Base-by-base conservation (phyloP, 2,797 vertebrate species). In the Anabas testudineus region DNA sequence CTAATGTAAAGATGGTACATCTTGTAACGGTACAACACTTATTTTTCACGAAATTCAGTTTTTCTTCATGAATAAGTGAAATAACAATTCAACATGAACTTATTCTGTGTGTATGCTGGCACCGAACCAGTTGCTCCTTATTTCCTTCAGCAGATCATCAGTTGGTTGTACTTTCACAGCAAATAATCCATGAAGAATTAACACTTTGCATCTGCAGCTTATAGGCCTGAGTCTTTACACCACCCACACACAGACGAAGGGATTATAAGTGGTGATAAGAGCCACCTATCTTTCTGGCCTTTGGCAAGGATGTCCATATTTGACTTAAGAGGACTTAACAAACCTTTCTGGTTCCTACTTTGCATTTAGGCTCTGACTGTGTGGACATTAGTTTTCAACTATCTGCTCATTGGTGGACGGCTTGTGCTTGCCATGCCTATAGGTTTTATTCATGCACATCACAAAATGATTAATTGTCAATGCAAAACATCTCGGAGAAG, bases 121-220 rank as follows among this genome's bases (percentile, higher is more conserved):
- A 48, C 28, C 21, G 39, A 19, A 64, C 81, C 86, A 80, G 79
- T 93, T 95, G 93, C 83, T 91, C 87, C 85, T 93, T 87, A 93
- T 94, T 94, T 93, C 67, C 85, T 88, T 45, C 19, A 24, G 94
- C 92, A 93, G 93, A 93, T 90, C 89, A 87, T 92, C 91, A 91
- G 88, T 91, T 94, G 91, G 90, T 93, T 78, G 91, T 88, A 87
- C 86, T 94, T 94, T 93, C 90, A 91, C 82, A 81, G 67, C 61
- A 90, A 90, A 91, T 93, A 89, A 92, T 93, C 91, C 90, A 89
- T 86, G 74, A 87, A 90, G 92, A 94, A 94, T 95, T 94, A 94
- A 89, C 85, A 83, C 62, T 74, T 82, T 83, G 85, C 85, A 93
- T 93, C 62, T 82, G 87, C 81, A 91, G 85, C 93, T 34, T 10